Evolutionary conservation across 2,113 vertebrate species (phyloP).

Genomic region (Leptobrachium ailaonicum): DNA sequence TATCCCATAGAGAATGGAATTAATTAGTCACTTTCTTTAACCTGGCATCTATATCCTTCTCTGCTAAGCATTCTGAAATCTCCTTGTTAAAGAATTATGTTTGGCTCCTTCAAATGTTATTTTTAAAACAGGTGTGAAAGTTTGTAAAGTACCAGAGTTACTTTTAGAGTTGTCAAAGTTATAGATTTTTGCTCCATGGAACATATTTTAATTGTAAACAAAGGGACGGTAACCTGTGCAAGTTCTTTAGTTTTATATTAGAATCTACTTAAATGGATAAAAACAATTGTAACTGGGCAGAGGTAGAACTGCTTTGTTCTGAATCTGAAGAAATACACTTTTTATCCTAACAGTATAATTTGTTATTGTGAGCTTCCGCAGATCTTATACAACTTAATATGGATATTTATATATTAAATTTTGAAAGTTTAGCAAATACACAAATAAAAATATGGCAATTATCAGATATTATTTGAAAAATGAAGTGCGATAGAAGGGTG

Average conservation of each 20-base stretch:
- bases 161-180: not conserved
- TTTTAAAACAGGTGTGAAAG: not conserved
- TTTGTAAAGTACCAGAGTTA: not conserved
- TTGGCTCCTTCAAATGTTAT: not conserved
- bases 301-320: too few species aligned
- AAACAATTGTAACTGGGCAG: too few species aligned
- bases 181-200: not conserved
- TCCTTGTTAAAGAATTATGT: conserved; percentile 7
- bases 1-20: conserved; percentile 6
- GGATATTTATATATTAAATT: too few species aligned
- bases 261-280: too few species aligned
- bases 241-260: not conserved
- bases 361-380: too few species aligned
- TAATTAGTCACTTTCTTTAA: conserved; percentile 34
- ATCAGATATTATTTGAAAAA: too few species aligned
- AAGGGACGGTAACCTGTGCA: not conserved
- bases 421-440: too few species aligned
- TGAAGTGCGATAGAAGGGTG: too few species aligned
- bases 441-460: too few species aligned
- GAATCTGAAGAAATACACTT: too few species aligned
- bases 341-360: too few species aligned
- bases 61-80: not conserved
- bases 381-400: too few species aligned
- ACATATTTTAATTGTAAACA: not conserved
- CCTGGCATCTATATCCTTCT: conserved; percentile 3